These are phyloP conservation scores for Athalia rosae DNA, from an alignment of 2,888 invertebrate genomes.

Conservation along the genomic window DNA sequence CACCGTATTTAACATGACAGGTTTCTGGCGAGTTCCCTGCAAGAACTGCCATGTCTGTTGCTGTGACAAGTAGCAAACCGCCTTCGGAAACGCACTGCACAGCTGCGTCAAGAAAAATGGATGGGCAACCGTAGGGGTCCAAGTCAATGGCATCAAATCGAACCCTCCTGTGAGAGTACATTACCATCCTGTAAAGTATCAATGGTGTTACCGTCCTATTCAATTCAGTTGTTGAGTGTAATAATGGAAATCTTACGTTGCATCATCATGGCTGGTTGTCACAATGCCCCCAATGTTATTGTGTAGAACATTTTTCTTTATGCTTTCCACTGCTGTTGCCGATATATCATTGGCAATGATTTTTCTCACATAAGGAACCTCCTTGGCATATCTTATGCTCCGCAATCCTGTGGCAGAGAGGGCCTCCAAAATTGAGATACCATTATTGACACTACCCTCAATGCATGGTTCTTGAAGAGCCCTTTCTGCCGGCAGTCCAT, in stretches of 20 bases:
- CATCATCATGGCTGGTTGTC: constrained; percentile 88
- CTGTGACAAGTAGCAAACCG: constrained; percentile 94
- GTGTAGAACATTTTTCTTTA: constrained; percentile 84
- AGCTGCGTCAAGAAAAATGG: constrained; percentile 92
- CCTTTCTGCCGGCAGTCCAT: constrained; percentile 54
- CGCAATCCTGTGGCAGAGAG: constrained; percentile 96
- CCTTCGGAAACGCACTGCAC: constrained; percentile 87
- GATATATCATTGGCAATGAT: constrained; percentile 96
- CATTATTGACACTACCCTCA: constrained; percentile 62
- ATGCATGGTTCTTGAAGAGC: constrained; percentile 43
- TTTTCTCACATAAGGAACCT: constrained; percentile 86
- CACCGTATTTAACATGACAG: constrained; percentile 94
- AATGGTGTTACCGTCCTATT: too few species aligned
- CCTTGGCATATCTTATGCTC: constrained; percentile 97
- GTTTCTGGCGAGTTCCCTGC: constrained; percentile 97
- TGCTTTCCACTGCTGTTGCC: constrained; percentile 88
- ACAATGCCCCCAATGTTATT: constrained; percentile 87
- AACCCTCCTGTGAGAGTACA: constrained; percentile 85
- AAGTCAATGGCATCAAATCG: constrained; percentile 94
- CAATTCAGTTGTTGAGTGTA: background rate
- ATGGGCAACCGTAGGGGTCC: constrained; percentile 98
- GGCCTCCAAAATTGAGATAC: constrained; percentile 90
- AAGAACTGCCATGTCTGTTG: constrained; percentile 97
- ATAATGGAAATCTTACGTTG: constrained; percentile 78
- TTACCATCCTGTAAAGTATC: constrained; percentile 81